Evolutionary conservation across 2,113 vertebrate genomes (phyloP).

Genomic region (Paradisaea rubra): DNA sequence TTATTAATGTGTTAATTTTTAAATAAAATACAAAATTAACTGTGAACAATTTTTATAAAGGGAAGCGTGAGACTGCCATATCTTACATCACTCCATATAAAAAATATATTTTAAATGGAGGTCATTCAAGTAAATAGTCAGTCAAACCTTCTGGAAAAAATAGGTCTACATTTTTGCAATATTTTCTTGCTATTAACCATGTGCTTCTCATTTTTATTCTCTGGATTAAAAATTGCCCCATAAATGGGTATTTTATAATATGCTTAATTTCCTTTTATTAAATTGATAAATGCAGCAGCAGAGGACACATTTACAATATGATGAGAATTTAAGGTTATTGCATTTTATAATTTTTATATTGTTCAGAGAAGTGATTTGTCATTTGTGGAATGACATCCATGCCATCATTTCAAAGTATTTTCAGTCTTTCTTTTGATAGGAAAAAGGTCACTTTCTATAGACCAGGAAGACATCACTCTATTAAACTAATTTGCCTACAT

Average conservation of each 20-base stretch:
- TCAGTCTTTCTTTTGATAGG: slow-evolving; percentile 77
- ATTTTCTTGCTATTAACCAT: slow-evolving; percentile 49
- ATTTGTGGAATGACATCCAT: slow-evolving; percentile 76
- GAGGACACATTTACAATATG: slow-evolving; percentile 79
- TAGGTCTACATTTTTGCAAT: slow-evolving; percentile 39
- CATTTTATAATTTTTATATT: slow-evolving; percentile 88
- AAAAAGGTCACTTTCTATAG: slow-evolving; percentile 91
- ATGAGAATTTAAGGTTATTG: slow-evolving; percentile 90
- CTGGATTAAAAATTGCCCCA: slow-evolving; percentile 74
- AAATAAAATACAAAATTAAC: slow-evolving; percentile 59
- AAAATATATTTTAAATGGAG: slow-evolving; percentile 65
- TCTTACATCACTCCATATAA: slow-evolving; percentile 27
- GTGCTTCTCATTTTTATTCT: slow-evolving; percentile 61
- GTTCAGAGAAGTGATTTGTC: slow-evolving; percentile 82
- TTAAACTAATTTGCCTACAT: slow-evolving; percentile 97
- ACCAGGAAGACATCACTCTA: slow-evolving; percentile 86
- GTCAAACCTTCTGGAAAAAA: slow-evolving; percentile 57
- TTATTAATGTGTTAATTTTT: slow-evolving; percentile 62
- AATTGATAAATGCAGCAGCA: slow-evolving; percentile 86
- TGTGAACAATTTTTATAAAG: slow-evolving; percentile 54
- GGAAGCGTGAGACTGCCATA: slow-evolving; percentile 37
- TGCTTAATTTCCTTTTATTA: slow-evolving; percentile 90
- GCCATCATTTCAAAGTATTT: slow-evolving; percentile 83
- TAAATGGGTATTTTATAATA: slow-evolving; percentile 85
- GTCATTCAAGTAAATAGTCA: slow-evolving; percentile 56